These are phyloP conservation scores for Meteorus colon DNA, from an alignment of 2,888 invertebrate genomes.

Conservation along the genomic window DNA sequence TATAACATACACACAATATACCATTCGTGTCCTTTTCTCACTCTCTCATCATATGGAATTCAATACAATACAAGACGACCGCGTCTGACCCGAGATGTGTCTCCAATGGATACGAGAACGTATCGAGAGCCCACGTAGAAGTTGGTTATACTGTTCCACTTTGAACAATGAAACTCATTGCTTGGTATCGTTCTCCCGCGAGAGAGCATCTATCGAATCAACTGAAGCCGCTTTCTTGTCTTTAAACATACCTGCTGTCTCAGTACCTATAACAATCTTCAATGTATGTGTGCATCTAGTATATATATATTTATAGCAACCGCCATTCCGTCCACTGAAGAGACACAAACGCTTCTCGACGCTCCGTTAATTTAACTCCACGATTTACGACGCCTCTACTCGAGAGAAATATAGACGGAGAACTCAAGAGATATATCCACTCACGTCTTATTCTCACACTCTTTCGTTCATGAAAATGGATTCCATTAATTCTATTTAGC, in stretches of 20 bases:
- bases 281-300: neutral
- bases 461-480: constrained; percentile 22
- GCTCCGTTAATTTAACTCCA: constrained; percentile 52
- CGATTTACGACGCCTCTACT: constrained; percentile 45
- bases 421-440: constrained; percentile 2
- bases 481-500: constrained; percentile 26
- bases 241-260: neutral
- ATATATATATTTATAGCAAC: neutral
- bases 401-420: neutral
- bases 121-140: constrained; percentile 30
- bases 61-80: neutral
- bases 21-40: neutral
- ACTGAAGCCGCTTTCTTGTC: constrained; percentile 16
- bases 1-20: neutral
- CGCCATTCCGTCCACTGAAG: constrained; percentile 21
- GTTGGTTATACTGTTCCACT: constrained; percentile 31
- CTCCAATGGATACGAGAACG: constrained; percentile 21
- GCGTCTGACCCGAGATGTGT: constrained; percentile 8
- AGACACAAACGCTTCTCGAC: constrained; percentile 29
- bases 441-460: constrained; percentile 9
- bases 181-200: constrained; percentile 34
- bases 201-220: constrained; percentile 23
- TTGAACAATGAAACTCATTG: constrained; percentile 42
- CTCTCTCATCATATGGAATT: neutral
- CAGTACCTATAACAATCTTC: neutral